Conservation (phyloP, 2,113 vertebrate species). For the Tachysurus vachellii region DNA sequence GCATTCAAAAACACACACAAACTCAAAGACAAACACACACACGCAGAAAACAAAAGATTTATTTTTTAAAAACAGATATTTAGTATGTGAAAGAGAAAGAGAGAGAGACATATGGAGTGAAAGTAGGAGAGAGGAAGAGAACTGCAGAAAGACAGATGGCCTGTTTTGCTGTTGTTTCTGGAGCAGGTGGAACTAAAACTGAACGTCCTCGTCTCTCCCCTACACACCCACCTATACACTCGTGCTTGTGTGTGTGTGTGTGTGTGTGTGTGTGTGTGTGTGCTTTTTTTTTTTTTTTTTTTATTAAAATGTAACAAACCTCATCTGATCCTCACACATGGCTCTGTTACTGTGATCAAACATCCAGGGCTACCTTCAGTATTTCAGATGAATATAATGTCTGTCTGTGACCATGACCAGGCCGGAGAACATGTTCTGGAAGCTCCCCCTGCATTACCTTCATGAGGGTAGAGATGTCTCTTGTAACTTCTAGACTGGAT, state of each 20-base stretch:
- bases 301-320: background rate
- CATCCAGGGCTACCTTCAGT: background rate
- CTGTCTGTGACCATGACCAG: background rate
- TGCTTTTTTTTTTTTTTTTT: no score
- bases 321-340: background rate
- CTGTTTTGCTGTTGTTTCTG: constrained; percentile 34
- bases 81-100: constrained; percentile 38
- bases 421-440: background rate
- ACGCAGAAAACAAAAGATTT: background rate
- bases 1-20: no score
- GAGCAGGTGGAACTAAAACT: constrained; percentile 17
- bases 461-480: background rate
- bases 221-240: background rate
- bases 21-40: no score
- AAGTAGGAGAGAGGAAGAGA: constrained; percentile 40
- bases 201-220: background rate
- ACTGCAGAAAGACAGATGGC: constrained; percentile 46
- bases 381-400: background rate
- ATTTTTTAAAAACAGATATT: background rate
- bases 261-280: background rate
- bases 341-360: background rate
- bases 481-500: no score
- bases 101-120: constrained; percentile 51
- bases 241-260: background rate
- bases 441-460: background rate